Percentiles rank a stretch among this genome's conserved stretches.
Evolutionary conservation across 1,140 invertebrate species (phyloP).

Genomic region (Mesaphorura yosii): DNA sequence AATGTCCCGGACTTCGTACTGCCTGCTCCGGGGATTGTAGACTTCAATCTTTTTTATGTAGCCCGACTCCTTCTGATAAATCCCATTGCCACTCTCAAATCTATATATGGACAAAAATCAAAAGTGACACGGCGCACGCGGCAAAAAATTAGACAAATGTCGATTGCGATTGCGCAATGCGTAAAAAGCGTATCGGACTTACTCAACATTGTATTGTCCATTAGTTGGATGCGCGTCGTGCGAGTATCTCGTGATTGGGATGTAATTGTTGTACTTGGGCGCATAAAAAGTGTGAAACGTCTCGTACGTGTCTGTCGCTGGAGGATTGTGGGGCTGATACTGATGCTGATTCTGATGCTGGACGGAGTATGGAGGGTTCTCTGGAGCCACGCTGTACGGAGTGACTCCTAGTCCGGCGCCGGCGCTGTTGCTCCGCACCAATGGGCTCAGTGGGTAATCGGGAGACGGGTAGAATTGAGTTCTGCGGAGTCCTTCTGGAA

Average conservation of each 20-base stretch:
- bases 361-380: too few relatives aligned
- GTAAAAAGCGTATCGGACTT: too few relatives aligned
- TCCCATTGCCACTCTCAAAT: constrained; percentile 1
- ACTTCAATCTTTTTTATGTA: neutral
- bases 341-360: too few relatives aligned
- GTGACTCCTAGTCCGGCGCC: too few relatives aligned
- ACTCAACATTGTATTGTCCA: constrained; percentile 3
- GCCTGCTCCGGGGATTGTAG: neutral
- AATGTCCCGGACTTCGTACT: neutral
- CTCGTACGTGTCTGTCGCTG: too few relatives aligned
- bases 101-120: neutral
- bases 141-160: neutral
- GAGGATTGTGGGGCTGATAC: too few relatives aligned
- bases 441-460: too few relatives aligned
- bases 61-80: neutral
- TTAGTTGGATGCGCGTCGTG: neutral
- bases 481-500: too few relatives aligned
- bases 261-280: neutral
- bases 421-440: too few relatives aligned
- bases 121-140: neutral
- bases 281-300: too few relatives aligned
- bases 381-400: too few relatives aligned
- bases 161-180: neutral
- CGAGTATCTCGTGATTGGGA: neutral
- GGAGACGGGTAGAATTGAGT: too few relatives aligned